A percentile compares a stretch with the other conserved stretches of the same genome.
These are phyloP conservation scores for Unio delphinus DNA, from an alignment of 2,888 invertebrate genomes.

Conservation along the genomic window DNA sequence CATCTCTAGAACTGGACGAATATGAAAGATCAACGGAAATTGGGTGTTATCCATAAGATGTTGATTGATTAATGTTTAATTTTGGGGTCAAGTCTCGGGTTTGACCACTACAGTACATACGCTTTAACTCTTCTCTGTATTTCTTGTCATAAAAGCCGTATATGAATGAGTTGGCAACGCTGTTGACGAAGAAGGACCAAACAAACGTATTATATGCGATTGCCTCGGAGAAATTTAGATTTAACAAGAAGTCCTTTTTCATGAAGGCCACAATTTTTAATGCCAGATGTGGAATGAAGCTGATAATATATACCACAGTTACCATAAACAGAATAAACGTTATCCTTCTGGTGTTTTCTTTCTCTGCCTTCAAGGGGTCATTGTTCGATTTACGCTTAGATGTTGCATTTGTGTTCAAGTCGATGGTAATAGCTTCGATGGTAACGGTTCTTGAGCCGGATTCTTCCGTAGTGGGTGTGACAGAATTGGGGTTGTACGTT, in stretches of 20 bases:
- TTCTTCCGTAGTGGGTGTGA: too few relatives aligned
- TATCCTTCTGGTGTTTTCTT: slow-evolving; percentile 12
- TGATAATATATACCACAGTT: slow-evolving; percentile 36
- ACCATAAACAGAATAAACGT: slow-evolving; percentile 39
- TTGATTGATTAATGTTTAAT: too few relatives aligned
- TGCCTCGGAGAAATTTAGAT: slow-evolving; percentile 25
- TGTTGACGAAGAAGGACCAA: slow-evolving; percentile 55
- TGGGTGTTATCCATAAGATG: too few relatives aligned
- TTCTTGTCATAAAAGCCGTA: slow-evolving; percentile 54
- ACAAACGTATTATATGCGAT: slow-evolving; percentile 48
- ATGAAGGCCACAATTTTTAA: slow-evolving; percentile 38
- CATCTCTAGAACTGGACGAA: too few relatives aligned
- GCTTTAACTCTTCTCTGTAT: slow-evolving; percentile 42
- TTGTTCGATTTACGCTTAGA: too few relatives aligned
- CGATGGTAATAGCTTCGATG: too few relatives aligned
- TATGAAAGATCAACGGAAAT: too few relatives aligned
- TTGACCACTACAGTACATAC: background rate
- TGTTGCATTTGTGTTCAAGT: too few relatives aligned
- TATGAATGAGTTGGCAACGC: slow-evolving; percentile 50
- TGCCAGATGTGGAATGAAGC: slow-evolving; percentile 38
- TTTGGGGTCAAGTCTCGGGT: too few relatives aligned
- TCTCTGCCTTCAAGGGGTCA: slow-evolving; percentile 3
- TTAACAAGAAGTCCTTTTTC: slow-evolving; percentile 32
- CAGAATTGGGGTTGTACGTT: too few relatives aligned
- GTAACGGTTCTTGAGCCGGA: too few relatives aligned